Evolutionary conservation across 2,113 vertebrate genomes (phyloP).

Genomic region (Petrocephalus zakoni): DNA sequence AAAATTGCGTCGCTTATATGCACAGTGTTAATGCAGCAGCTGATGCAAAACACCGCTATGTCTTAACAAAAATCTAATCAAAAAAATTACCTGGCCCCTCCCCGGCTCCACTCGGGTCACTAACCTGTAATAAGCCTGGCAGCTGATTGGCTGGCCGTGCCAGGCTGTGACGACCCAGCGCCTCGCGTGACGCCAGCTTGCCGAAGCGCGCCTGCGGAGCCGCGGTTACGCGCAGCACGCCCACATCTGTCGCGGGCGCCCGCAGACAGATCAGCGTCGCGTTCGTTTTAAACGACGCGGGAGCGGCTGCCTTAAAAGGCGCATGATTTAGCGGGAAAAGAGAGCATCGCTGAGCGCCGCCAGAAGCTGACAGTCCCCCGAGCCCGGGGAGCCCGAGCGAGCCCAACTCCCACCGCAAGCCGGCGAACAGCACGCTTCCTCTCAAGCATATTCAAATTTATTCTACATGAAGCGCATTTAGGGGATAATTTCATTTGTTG

Average conservation of each 20-base stretch:
- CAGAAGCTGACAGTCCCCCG: not conserved
- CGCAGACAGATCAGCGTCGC: not conserved
- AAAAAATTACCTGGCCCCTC: not conserved
- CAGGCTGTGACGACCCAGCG: not conserved
- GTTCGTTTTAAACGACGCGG: not conserved
- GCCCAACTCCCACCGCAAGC: not conserved
- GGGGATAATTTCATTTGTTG: not conserved
- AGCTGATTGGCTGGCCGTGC: not conserved
- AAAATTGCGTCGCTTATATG: not conserved
- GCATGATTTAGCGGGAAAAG: not conserved
- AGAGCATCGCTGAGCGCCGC: not conserved
- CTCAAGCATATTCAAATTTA: constrained; percentile 15
- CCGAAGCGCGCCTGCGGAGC: not conserved
- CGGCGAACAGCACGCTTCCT: not conserved
- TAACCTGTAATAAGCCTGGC: not conserved
- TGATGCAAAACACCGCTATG: not conserved
- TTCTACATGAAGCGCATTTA: constrained; percentile 5
- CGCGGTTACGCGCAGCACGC: not conserved
- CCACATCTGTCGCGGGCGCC: not conserved
- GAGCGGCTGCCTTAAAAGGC: not conserved
- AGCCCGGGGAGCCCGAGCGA: not conserved
- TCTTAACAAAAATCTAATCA: not conserved
- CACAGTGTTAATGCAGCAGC: not conserved
- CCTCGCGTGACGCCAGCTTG: not conserved
- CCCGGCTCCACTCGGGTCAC: not conserved